Evolutionary conservation across 1,140 invertebrate species (phyloP), one percentile per base, ranked within the genome.

Genomic region (Bombus pyrosoma): DNA sequence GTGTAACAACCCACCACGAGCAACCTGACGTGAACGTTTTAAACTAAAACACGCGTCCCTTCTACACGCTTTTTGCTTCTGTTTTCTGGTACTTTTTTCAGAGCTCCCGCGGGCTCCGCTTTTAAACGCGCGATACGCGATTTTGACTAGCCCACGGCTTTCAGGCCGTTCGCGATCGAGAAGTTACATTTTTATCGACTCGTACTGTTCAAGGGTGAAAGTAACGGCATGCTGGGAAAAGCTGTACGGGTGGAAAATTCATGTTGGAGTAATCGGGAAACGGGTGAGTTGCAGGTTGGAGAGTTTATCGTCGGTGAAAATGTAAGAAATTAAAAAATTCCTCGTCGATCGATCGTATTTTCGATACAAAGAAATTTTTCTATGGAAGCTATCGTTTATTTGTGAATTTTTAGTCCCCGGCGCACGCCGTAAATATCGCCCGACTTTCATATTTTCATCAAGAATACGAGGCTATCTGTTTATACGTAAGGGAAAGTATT

Each of bases 11-110:
- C 90, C 76, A 87, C 81, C 77, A 73, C 76, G 73, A 72, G 89
- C 90, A 83, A 88, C 78, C 81, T 87, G 83, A 90, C 88, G 89
- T 88, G 83, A 90, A 86, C 89, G 86, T 86, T 90, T 90, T 64
- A 88, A 76, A 81, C 82, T 83, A 83, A 90, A 90, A 87, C 88
- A 79, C 74, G 76, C 74, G 80, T 73, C 47, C 75, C 28, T 64
- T 62, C 57, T 15, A 2, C 32, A 3, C 37, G 34, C 15, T 39
- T 76, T 76, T 47, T 32, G 12, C n/a, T 59, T 10, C 25, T 39
- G 28, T n/a, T 28, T 25, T 59, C 53, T 32, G 18, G 8, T 37
- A 9, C 66, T 66, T 82, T 86, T 81, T 89, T 83, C 85, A 66
- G 32, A 9, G n/a, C 57, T 18, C 34, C 28, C 10, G 22, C 64